Evolutionary conservation across 2,113 vertebrate species (phyloP), one percentile per base, ranked within the genome.

Genomic region (Colossoma macropomum): DNA sequence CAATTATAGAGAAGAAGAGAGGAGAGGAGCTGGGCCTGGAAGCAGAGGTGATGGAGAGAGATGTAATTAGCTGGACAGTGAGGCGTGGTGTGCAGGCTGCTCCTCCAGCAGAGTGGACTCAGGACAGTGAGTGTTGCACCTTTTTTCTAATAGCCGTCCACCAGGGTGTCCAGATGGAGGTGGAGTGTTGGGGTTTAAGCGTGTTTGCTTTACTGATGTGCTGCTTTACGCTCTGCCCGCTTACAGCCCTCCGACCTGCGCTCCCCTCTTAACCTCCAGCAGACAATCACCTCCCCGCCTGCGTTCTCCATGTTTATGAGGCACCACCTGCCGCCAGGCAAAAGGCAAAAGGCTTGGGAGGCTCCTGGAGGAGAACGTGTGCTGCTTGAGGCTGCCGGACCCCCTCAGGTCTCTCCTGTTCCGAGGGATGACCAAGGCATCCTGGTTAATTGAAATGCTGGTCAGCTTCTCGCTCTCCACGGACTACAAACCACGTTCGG

Each of bases 171-270:
- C 75, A 59, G 74, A 77, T 77, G 77, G 80, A 82, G 68, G 75
- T 21, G 13, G 60, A 1, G n/a, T 66, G 32, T 15, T 56, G 25
- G 38, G 79, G n/a, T 52, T 63, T 28, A 85, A 30, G 45, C 73
- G 32, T 86, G 82, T 81, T 74, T 80, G 54, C 77, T 87, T 81
- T 83, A 79, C 81, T 81, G 82, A 89, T 89, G 86, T 84, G 72
- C 84, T 82, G 45, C 19, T 13, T 62, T 71, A 60, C 45, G 28
- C 12, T 38, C 38, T 63, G 28, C 21, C 19, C 15, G 27, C 65
- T 59, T 13, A 32, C 27, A 19, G 32, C 34, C 34, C 80, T 38
- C 28, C 8, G n/a, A 34, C 70, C 41, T 50, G 32, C 32, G 38
- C 59, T 21, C 50, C 65, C 41, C 48, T 69, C 41, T 79, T 27